Conservation (phyloP, 2,888 invertebrate species). For the Thalpophila matura region DNA sequence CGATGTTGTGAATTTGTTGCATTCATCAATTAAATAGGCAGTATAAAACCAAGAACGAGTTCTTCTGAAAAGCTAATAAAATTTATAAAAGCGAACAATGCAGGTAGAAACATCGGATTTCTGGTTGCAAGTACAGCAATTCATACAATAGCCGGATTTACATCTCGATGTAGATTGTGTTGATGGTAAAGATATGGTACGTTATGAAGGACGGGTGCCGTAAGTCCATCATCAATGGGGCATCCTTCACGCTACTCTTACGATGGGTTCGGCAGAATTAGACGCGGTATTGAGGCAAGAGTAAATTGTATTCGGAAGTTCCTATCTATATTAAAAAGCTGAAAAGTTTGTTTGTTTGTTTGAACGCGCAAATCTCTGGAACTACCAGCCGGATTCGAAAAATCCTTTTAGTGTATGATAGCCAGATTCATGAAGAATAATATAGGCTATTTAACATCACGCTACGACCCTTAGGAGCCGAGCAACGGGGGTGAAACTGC, state of each 20-base stretch:
- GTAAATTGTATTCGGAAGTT: not conserved
- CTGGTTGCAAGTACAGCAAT: slow-evolving; percentile 5
- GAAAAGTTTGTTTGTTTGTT: no score
- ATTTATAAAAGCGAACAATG: not conserved
- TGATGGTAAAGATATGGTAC: slow-evolving; percentile 17
- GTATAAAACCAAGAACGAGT: no score
- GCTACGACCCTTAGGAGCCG: no score
- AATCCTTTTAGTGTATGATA: no score
- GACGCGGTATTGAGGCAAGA: slow-evolving; percentile 11
- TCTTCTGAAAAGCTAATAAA: not conserved
- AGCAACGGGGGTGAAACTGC: no score
- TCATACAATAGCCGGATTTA: slow-evolving; percentile 44
- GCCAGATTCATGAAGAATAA: no score
- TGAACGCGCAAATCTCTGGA: no score
- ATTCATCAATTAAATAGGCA: no score
- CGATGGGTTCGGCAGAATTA: slow-evolving; percentile 1
- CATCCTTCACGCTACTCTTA: slow-evolving; percentile 10
- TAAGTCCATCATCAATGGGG: slow-evolving; percentile 16
- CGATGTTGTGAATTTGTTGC: no score
- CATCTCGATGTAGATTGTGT: slow-evolving; percentile 16
- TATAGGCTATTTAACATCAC: no score
- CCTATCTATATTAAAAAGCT: not conserved
- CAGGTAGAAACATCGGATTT: slow-evolving; percentile 8
- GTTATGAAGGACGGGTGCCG: slow-evolving; percentile 26
- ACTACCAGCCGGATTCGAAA: no score